Conservation (phyloP, 1,140 invertebrate genomes). For the Portunus trituberculatus region DNA sequence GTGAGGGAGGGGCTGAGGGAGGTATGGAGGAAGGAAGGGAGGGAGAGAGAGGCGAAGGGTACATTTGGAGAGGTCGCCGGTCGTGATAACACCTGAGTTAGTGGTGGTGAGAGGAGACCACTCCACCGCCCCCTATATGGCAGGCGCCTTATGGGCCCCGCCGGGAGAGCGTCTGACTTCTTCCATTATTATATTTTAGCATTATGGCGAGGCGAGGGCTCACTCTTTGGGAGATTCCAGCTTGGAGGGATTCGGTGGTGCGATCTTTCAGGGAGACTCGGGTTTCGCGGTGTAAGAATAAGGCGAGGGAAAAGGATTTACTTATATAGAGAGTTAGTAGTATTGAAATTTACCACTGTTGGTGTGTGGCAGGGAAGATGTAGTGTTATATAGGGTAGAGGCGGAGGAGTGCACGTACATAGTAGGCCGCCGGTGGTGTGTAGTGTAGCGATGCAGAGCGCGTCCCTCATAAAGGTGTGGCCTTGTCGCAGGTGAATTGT, state of each 20-base stretch:
- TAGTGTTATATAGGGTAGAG: background rate
- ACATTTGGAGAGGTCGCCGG: slow-evolving; percentile 9
- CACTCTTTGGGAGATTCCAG: background rate
- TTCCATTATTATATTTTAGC: slow-evolving; percentile 24
- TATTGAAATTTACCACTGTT: background rate
- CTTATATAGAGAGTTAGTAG: background rate
- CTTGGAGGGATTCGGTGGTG: background rate
- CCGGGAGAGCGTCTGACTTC: slow-evolving; percentile 4
- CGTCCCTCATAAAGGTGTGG: background rate
- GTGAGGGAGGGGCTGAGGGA: background rate
- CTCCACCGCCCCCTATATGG: background rate
- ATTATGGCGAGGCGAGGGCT: background rate
- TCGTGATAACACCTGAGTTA: slow-evolving; percentile 21
- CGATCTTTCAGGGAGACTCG: background rate
- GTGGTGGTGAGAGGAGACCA: background rate
- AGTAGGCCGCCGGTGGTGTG: background rate
- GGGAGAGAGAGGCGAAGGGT: background rate
- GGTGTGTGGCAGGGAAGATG: background rate
- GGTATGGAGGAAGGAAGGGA: background rate
- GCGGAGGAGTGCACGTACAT: background rate
- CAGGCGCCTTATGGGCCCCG: background rate
- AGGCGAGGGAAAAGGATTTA: background rate
- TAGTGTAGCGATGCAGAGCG: background rate
- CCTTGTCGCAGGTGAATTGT: background rate
- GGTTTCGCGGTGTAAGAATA: background rate